Evolutionary conservation across 2,113 vertebrate genomes (phyloP).

Genomic region (Istiophorus platypterus): DNA sequence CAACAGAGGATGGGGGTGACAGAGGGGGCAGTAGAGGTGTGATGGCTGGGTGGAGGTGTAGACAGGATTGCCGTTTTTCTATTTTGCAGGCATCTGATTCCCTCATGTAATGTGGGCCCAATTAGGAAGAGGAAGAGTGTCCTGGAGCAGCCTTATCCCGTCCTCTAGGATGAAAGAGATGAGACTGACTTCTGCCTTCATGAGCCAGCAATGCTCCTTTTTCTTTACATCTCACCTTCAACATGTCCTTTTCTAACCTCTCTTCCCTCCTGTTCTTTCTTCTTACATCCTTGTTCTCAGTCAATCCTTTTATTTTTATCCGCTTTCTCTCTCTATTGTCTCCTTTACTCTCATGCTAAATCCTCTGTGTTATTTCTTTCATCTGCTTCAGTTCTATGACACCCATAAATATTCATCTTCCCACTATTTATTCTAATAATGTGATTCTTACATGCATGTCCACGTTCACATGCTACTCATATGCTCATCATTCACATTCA

Average conservation of each 20-base stretch:
- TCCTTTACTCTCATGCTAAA: background rate
- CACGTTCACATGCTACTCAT: background rate
- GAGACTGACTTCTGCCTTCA: slow-evolving; percentile 51
- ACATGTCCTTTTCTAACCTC: slow-evolving; percentile 11
- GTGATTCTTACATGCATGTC: slow-evolving; percentile 19
- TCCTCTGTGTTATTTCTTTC: slow-evolving; percentile 33
- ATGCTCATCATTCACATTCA: slow-evolving; percentile 33
- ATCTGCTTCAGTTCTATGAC: slow-evolving; percentile 19
- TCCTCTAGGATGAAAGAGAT: slow-evolving; percentile 87
- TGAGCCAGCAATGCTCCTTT: background rate
- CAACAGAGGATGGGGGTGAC: slow-evolving; percentile 31
- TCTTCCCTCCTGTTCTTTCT: slow-evolving; percentile 5
- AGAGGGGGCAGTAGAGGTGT: slow-evolving; percentile 33
- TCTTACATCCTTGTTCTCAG: background rate
- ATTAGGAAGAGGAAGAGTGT: slow-evolving; percentile 79
- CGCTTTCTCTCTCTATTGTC: background rate
- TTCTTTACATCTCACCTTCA: slow-evolving; percentile 13
- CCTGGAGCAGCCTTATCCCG: slow-evolving; percentile 81
- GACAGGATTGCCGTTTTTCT: slow-evolving; percentile 34
- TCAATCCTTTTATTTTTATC: slow-evolving; percentile 7
- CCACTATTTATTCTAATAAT: slow-evolving; percentile 54
- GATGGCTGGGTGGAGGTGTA: slow-evolving; percentile 33
- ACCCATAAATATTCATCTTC: slow-evolving; percentile 48
- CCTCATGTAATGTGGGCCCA: slow-evolving; percentile 40
- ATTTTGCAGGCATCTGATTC: slow-evolving; percentile 44